Base-by-base conservation (phyloP, 1,140 invertebrate species). In the Cotesia chilonis region DNA sequence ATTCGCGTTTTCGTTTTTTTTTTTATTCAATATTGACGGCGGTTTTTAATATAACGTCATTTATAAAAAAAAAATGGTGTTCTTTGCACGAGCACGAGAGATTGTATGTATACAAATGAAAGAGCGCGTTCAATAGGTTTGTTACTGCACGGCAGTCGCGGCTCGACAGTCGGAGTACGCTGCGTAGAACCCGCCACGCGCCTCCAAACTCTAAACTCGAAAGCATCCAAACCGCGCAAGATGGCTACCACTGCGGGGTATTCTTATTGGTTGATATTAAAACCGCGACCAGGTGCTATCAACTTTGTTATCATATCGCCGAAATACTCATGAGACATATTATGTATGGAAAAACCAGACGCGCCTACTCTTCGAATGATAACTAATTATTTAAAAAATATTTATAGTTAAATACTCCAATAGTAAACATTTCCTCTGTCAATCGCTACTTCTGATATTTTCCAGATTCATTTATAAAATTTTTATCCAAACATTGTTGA, bases 161-260 rank as follows among this genome's bases (percentile, higher is more conserved):
- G 76, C 79, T 83, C 81, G 80, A 75, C 79, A 79, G 81, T 82
- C 82, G 76, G 76, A 77, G 81, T 76, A 77, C 70, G 83, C 83
- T 82, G 64, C 74, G 72, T 78, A 68, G 71, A 55, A 47, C 47
- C 72, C 68, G 61, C 74, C 83, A 83, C 83, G 82, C 83, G 82
- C 81, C 83, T 83, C 75, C 77, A 83, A 82, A 81, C 83, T 83
- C 75, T 77, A 83, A 82, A 81, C 52, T 74, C 63, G 72, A 74
- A 69, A 69, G 82, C 73, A 47, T 47, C 41, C 55, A 71, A 72
- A 73, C 78, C 82, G 83, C 79, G 81, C 83, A 85, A 85, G 78
- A 85, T 85, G 83, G 83, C 81, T 76, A 75, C 78, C 73, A 72
- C 28, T 20, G 65, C 63, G 70, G 70, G 63, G 52, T 71, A 41